Evolutionary conservation across 2,113 vertebrate genomes (phyloP).

Genomic region (Sinosuthora webbiana): DNA sequence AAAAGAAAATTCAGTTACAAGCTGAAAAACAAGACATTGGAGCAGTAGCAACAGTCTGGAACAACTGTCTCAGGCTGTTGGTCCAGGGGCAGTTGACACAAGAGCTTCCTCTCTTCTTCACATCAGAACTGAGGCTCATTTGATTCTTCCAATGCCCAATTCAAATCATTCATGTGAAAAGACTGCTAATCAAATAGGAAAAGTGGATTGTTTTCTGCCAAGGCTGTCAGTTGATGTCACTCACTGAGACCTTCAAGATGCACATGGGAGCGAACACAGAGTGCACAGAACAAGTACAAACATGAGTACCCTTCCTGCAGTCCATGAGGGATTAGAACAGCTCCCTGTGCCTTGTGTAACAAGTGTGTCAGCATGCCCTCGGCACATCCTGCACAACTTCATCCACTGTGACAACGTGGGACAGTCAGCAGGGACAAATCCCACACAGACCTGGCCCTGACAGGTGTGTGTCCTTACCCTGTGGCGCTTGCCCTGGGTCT

Average conservation of each 20-base stretch:
- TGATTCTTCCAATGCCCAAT: rapidly evolving
- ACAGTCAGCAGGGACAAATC: not conserved
- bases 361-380: not conserved
- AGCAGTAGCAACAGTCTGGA: not conserved
- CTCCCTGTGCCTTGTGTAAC: not conserved
- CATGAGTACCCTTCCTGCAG: not conserved
- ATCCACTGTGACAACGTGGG: not conserved
- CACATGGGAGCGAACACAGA: rapidly evolving
- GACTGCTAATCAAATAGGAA: not conserved
- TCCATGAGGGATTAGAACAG: not conserved
- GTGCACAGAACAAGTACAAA: not conserved
- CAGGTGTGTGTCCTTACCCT: constrained; percentile 73
- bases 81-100: not conserved
- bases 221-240: not conserved
- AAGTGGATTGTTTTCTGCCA: not conserved
- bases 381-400: rapidly evolving
- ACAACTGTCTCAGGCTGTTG: not conserved
- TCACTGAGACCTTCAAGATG: not conserved
- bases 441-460: not conserved
- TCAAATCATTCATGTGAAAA: not conserved
- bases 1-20: not conserved
- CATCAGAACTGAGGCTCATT: not conserved
- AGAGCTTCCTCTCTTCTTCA: not conserved
- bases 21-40: not conserved
- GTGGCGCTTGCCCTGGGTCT: constrained; percentile 85